A percentile compares a stretch with the other conserved stretches of the same genome.
Conservation (phyloP, 30 jellyfish, hydroid and myxozoan species). For the Clytia hemisphaerica region DNA sequence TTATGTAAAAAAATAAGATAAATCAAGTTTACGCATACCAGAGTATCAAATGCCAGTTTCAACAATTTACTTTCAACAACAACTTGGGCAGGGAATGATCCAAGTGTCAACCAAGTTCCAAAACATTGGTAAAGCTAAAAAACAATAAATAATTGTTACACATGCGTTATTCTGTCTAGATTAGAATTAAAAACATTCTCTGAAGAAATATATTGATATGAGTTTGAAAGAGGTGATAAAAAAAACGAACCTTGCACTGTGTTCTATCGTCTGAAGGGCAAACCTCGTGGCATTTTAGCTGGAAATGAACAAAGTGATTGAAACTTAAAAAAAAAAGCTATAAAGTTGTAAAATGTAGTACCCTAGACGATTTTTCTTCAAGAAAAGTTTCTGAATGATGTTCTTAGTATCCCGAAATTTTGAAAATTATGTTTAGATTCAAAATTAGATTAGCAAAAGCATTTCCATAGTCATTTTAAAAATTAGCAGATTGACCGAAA, state of each 20-base stretch:
- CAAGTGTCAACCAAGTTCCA: conserved; percentile 90
- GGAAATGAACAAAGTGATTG: too few species aligned
- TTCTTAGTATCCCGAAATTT: too few species aligned
- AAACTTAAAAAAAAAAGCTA: too few species aligned
- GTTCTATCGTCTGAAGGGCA: conserved; percentile 66
- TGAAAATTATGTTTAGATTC: too few species aligned
- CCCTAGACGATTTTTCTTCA: too few species aligned
- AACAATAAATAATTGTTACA: not conserved
- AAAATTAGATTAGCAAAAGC: too few species aligned
- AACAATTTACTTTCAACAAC: conserved; percentile 56
- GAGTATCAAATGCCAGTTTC: conserved; percentile 54
- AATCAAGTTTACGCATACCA: conserved; percentile 40
- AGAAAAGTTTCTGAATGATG: too few species aligned
- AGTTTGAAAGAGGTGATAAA: not conserved
- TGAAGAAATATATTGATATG: not conserved
- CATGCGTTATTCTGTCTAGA: too few species aligned
- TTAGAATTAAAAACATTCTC: not conserved
- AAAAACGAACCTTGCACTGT: conserved; percentile 69
- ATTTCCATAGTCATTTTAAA: too few species aligned
- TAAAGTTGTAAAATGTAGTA: too few species aligned
- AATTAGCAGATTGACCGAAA: too few species aligned
- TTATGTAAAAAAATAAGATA: too few species aligned
- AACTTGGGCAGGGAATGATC: conserved; percentile 77
- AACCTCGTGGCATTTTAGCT: conserved; percentile 61
- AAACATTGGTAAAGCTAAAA: conserved; percentile 60